Evolutionary conservation across 1,140 invertebrate species (phyloP).

Genomic region (Grapholita molesta): DNA sequence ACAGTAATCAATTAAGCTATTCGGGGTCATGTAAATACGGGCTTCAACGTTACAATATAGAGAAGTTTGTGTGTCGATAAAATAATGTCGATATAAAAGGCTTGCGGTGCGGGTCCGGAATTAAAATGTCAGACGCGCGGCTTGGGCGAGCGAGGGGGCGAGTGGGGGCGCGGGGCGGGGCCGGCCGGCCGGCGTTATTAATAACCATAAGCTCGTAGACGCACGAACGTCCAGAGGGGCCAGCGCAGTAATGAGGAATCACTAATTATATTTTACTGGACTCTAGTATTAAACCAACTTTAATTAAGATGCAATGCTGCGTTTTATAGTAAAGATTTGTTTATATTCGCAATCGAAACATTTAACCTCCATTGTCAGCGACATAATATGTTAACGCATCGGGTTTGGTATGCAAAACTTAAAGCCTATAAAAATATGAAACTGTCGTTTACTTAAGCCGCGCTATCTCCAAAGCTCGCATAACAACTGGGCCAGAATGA

Average conservation of each 20-base stretch:
- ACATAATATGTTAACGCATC: background rate
- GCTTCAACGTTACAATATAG: conserved; percentile 21
- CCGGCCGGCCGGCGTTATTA: conserved; percentile 65
- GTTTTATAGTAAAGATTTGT: background rate
- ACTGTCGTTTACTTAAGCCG: conserved; percentile 10
- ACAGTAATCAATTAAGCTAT: background rate
- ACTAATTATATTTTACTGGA: conserved; percentile 77
- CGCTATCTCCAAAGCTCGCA: background rate
- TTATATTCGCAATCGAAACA: background rate
- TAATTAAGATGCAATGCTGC: conserved; percentile 35
- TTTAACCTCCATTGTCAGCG: background rate
- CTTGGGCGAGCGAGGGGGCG: conserved; percentile 49
- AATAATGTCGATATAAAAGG: conserved; percentile 60
- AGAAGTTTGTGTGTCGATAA: conserved; percentile 52
- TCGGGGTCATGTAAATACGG: conserved; percentile 12
- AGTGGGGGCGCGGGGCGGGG: conserved; percentile 29
- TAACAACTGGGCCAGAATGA: conserved; percentile 32
- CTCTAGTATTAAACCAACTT: conserved; percentile 63
- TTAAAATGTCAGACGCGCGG: conserved; percentile 78
- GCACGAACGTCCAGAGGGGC: conserved; percentile 75
- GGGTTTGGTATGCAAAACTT: background rate
- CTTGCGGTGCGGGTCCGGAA: conserved; percentile 65
- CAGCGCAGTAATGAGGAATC: conserved; percentile 75
- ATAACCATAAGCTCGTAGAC: conserved; percentile 76
- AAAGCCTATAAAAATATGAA: background rate